A percentile compares a stretch with the other conserved stretches of the same genome.
Evolutionary conservation across 2,113 vertebrate species (phyloP).

Genomic region (Sitta europaea): DNA sequence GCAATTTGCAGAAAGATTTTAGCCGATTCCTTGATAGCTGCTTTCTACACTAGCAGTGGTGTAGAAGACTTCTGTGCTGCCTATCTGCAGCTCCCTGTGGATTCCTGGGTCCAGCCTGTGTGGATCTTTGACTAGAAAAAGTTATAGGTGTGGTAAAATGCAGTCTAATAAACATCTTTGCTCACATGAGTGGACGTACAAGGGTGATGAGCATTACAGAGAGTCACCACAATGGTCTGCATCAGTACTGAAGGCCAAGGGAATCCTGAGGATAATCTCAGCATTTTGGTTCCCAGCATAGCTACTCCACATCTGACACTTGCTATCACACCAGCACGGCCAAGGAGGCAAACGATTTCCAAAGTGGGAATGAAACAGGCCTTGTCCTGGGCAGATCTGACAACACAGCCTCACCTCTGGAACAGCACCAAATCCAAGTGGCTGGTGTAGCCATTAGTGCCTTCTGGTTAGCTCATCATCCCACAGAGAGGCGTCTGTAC

Average conservation of each 20-base stretch:
- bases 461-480: conserved; percentile 46
- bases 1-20: background rate
- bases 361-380: background rate
- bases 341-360: background rate
- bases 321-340: background rate
- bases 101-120: accelerated
- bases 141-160: background rate
- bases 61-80: background rate
- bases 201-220: background rate
- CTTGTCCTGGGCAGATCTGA: background rate
- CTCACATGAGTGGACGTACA: accelerated
- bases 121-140: background rate
- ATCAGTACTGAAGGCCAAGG: background rate
- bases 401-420: background rate
- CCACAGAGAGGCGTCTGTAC: background rate
- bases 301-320: background rate
- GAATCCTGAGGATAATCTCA: background rate
- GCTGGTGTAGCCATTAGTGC: background rate
- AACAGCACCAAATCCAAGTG: background rate
- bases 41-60: background rate
- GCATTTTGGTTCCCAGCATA: background rate
- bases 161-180: background rate
- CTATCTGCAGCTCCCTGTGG: background rate
- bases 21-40: background rate
- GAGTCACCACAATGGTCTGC: background rate